phyloP scores from a whole-genome alignment of 2,113 vertebrate genomes.

The Romanogobio albipinnatus region DNA sequence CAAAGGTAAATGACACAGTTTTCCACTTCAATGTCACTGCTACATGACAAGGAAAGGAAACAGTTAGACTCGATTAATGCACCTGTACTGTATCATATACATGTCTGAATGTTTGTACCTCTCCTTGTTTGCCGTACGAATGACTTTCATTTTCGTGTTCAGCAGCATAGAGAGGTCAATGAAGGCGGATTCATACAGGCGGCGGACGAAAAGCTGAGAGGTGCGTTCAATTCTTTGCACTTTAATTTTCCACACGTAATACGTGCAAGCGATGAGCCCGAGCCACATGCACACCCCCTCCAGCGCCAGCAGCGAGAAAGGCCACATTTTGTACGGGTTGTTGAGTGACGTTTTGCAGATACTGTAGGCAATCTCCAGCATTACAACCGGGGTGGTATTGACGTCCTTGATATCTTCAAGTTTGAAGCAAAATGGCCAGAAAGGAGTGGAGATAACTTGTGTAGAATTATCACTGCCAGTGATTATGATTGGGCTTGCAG shows the following conservation, averaged over 20 bases:
- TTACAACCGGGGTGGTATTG: conserved; percentile 62
- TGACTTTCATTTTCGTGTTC: conserved; percentile 78
- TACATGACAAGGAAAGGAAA: not conserved
- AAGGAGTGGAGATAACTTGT: not conserved
- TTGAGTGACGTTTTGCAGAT: conserved; percentile 76
- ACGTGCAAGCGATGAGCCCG: conserved; percentile 72
- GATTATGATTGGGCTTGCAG: not conserved
- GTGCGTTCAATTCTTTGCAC: conserved; percentile 81
- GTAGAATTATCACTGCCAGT: not conserved
- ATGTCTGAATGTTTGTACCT: conserved; percentile 57
- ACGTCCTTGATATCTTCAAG: conserved; percentile 35
- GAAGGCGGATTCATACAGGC: conserved; percentile 80
- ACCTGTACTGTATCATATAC: not conserved
- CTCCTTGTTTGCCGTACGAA: conserved; percentile 64
- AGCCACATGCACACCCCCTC: conserved; percentile 79
- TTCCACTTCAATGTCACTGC: conserved; percentile 62
- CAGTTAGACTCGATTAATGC: not conserved
- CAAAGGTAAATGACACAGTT: conserved; percentile 78
- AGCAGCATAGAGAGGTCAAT: conserved; percentile 79
- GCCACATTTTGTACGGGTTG: conserved; percentile 71
- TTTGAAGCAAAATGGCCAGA: conserved; percentile 65
- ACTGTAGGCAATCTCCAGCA: conserved; percentile 75
- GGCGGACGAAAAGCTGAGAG: conserved; percentile 79
- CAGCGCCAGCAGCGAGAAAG: conserved; percentile 71
- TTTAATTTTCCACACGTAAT: conserved; percentile 78